Conservation (phyloP, 2,888 invertebrate genomes). For the Drosophila sordidula region DNA sequence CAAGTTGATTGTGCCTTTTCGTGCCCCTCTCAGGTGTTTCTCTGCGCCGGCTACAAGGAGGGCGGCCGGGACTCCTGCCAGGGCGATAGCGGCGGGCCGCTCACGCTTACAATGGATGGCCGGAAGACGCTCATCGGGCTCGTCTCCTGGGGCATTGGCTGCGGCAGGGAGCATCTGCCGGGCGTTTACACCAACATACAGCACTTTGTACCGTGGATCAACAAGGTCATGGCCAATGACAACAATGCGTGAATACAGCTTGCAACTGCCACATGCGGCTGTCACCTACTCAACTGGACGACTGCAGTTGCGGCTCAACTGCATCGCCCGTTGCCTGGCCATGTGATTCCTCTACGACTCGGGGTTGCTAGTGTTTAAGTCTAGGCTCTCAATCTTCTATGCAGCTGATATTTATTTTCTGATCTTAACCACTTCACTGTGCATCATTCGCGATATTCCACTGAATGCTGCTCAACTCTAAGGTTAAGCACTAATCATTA, state of each 20-base stretch:
- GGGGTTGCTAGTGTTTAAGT: slow-evolving; percentile 83
- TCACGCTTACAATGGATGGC: slow-evolving; percentile 94
- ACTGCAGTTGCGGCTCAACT: slow-evolving; percentile 54
- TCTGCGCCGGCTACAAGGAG: slow-evolving; percentile 97
- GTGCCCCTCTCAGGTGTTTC: slow-evolving; percentile 86
- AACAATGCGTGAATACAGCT: slow-evolving; percentile 78
- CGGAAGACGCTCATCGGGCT: slow-evolving; percentile 94
- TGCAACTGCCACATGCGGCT: slow-evolving; percentile 17
- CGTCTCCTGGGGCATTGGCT: slow-evolving; percentile 96
- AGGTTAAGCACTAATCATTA: slow-evolving; percentile 29
- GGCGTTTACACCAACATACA: slow-evolving; percentile 97
- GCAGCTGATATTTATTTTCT: slow-evolving; percentile 57
- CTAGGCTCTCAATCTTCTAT: slow-evolving; percentile 22
- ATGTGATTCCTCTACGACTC: slow-evolving; percentile 81
- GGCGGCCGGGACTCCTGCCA: slow-evolving; percentile 91
- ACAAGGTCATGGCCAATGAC: slow-evolving; percentile 89
- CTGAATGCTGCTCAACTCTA: slow-evolving; percentile 11
- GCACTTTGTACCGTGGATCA: slow-evolving; percentile 96
- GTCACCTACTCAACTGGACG: slow-evolving; percentile 42
- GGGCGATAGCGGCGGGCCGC: slow-evolving; percentile 93
- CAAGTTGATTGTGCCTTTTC: no score
- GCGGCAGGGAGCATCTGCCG: slow-evolving; percentile 94
- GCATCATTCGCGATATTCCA: background rate
- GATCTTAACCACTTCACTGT: background rate
- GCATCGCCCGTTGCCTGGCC: slow-evolving; percentile 58